Evolutionary conservation across 2,888 invertebrate species (phyloP), one percentile per base, ranked within the genome.

Genomic region (Tetragonisca angustula): DNA sequence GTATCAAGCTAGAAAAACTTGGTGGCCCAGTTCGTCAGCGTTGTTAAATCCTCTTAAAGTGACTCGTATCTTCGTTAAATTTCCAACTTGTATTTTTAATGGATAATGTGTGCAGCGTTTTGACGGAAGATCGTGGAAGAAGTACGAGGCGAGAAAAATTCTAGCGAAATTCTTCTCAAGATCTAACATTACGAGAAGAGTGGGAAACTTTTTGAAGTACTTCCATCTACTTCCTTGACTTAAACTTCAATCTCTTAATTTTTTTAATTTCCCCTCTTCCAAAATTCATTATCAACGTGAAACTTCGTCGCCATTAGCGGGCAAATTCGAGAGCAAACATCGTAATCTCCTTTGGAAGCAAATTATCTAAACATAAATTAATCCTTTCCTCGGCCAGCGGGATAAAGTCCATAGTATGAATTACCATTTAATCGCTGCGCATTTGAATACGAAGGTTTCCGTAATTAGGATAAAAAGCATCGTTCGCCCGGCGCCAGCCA

Each of bases 401-500:
- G 27, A 64, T 64, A 52, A 69, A 81, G 50, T 50, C 21, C 27
- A 32, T 2, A 19, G 52, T 27, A 32, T 61, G 81, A 61, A 81
- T 72, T 67, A 43, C 56, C 19, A 19, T 56, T 81, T 81, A 81
- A 69, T 62, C 62, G 36, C 4, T 24, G 19, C 32, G 43, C 43
- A 68, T 62, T 79, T 27, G 24, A 79, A 78, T 78, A 24, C 71
- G 32, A 4, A 9, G 24, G 15, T 19, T 72, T 52, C 19, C 13
- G 50, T 52, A 82, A 82, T 82, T 74, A 65, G 69, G 59, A 81
- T 56, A 73, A 81, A 81, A 61, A 19, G 1, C 50, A 24, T n/a
- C n/a, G 32, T 24, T n/a, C 64, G n/a, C 50, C 13, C 9, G 9
- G 6, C 52, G 19, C 4, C 21, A 11, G 56, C 24, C 74, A 81